phyloP scores from a whole-genome alignment of 2,113 vertebrate species.

The Syngnathus scovelli region DNA sequence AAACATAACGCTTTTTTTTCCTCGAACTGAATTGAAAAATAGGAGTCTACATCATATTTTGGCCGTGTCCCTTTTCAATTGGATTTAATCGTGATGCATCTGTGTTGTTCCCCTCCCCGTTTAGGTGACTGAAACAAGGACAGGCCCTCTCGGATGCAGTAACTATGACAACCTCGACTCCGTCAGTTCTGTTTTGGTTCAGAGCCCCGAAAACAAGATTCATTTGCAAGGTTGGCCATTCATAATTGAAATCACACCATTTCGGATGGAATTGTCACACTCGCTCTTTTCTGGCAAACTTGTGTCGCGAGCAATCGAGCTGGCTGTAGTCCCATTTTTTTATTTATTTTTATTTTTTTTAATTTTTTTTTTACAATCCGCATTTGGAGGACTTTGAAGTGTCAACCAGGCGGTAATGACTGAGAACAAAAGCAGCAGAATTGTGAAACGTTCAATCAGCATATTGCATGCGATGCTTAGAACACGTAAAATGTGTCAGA shows the following conservation, averaged over 20 bases:
- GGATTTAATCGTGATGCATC: slow-evolving; percentile 39
- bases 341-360: too few species aligned
- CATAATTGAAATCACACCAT: slow-evolving; percentile 66
- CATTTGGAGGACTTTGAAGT: slow-evolving; percentile 43
- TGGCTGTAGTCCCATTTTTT: slow-evolving; percentile 56
- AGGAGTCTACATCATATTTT: not conserved
- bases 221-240: slow-evolving; percentile 77
- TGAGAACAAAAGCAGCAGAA: slow-evolving; percentile 41
- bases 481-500: slow-evolving; percentile 26
- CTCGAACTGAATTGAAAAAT: not conserved
- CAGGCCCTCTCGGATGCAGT: slow-evolving; percentile 80
- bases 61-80: slow-evolving; percentile 20
- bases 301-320: slow-evolving; percentile 54
- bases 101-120: slow-evolving; percentile 33
- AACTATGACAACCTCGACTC: slow-evolving; percentile 85
- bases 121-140: slow-evolving; percentile 81
- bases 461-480: slow-evolving; percentile 34
- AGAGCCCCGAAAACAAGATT: slow-evolving; percentile 83
- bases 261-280: slow-evolving; percentile 68
- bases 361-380: slow-evolving; percentile 7
- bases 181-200: slow-evolving; percentile 82
- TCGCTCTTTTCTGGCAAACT: slow-evolving; percentile 53
- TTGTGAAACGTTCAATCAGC: slow-evolving; percentile 29
- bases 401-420: slow-evolving; percentile 45
- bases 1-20: not conserved